Evolutionary conservation across 2,113 vertebrate species (phyloP), one percentile per base, ranked within the genome.

Genomic region (Mugil cephalus): DNA sequence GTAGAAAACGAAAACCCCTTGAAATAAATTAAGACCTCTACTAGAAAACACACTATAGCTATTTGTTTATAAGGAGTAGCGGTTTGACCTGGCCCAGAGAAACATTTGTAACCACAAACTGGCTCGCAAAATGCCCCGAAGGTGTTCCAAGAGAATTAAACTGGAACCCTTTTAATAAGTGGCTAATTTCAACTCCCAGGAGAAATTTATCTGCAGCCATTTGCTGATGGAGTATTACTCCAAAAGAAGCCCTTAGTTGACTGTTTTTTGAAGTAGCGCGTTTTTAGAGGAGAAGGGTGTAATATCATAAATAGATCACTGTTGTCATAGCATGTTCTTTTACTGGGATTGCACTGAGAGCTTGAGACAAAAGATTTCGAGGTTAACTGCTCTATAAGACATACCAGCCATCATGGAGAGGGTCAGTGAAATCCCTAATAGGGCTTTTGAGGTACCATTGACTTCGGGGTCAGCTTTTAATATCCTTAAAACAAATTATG

Each of bases 251-350:
- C 13, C 65, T 59, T 36, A 42, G 38, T 35, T 0, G 24, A n/a
- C 52, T 39, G 17, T 56, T 63, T 72, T 70, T 18, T 58, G 69
- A 54, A 19, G 58, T 43, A 40, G 71, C 45, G 69, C 19, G 48
- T 30, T 24, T 77, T 36, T 51, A 3, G 35, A 36, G 43, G 53
- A 74, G 66, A 59, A 7, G 35, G 51, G 53, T 76, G 75, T 81
- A 82, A 72, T 51, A 77, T 55, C 67, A 71, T 73, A 45, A 50
- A 82, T 89, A 65, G 82, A 86, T 89, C 82, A 77, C 46, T 50
- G 39, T 36, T 75, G 42, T 76, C 74, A 43, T 54, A 2, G 17
- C 17, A 48, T 18, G 13, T 70, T 53, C 24, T 69, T 88, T 84
- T 64, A 72, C 52, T 51, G 42, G 66, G 24, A 43, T 59, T 61